Conservation (phyloP, 2,797 vertebrate genomes). For the Dicrostonyx torquatus region DNA sequence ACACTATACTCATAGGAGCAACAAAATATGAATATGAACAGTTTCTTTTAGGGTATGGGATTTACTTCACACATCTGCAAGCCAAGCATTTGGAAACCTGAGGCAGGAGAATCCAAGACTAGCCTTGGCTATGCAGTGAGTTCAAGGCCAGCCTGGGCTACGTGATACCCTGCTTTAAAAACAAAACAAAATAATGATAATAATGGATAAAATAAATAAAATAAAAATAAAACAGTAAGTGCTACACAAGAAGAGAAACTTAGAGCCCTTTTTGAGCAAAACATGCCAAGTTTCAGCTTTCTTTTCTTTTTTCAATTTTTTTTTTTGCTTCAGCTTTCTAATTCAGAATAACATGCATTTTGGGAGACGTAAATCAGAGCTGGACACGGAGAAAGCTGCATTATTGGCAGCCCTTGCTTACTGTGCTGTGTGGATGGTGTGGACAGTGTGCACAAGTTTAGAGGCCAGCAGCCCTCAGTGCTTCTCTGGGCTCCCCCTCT, state of each 20-base stretch:
- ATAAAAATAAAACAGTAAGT: neutral
- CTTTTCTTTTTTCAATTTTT: neutral
- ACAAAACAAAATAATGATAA: neutral
- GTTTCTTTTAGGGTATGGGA: neutral
- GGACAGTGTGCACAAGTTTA: neutral
- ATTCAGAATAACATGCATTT: conserved; percentile 1
- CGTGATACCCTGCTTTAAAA: neutral
- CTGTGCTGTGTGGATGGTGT: neutral
- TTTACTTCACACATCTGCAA: neutral
- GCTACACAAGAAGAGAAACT: neutral
- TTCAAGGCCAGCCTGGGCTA: neutral
- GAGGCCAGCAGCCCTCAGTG: neutral
- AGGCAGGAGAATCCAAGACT: neutral
- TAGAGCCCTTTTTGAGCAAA: neutral
- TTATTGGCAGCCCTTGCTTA: neutral
- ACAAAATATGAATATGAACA: conserved; percentile 42
- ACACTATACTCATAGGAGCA: neutral
- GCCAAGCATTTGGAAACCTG: neutral
- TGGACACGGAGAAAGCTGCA: neutral
- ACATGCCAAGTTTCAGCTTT: neutral
- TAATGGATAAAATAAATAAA: neutral
- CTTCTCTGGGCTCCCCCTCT: neutral
- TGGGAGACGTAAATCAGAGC: neutral
- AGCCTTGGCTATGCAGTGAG: neutral
- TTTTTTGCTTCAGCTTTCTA: conserved; percentile 18